Base-by-base conservation (phyloP, 2,888 invertebrate species). In the Rotaria socialis region DNA sequence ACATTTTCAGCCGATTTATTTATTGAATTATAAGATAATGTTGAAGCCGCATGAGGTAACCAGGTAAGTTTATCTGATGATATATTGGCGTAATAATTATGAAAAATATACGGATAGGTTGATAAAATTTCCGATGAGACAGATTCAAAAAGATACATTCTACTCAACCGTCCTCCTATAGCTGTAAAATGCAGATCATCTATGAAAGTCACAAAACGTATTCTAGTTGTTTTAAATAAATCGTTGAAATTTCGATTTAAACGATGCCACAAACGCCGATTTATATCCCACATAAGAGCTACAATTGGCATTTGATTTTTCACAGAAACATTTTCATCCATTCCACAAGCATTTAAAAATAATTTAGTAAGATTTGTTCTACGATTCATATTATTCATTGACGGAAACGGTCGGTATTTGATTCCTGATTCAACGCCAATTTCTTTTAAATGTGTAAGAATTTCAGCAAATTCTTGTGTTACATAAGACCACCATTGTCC, bases 391-490 rank as follows among this genome's bases (percentile, higher is more conserved):
- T 47, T 47, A 4, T 7, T 14, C 0, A 24, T n/a, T 24, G 47
- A 0, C 10, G 47, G n/a, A 47, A 80, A 80, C 7, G 80, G 24
- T n/a, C 47, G 80, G 47, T 80, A 80, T 24, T 19, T 24, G 4
- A 80, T 80, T 47, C 47, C 35, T 47, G 43, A 43, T 43, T 22
- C 0, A 10, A 24, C 8, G 11, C 80, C 47, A 47, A 80, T 0
- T 47, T 43, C 0, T n/a, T 24, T 10, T 80, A 80, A 47, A 80
- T 47, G 3, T 8, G 80, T 47, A 14, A 80, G 47, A 8, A 80
- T 80, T 47, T 80, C 80, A 24, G 80, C 80, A 80, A 80, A 80
- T 80, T 80, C 80, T 47, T 80, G 80, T 4, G n/a, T 80, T 24
- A 80, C 80, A 80, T 80, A 80, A 3, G 24, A n/a, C 80, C 80